These are phyloP conservation scores for Tinea semifulvella DNA, from an alignment of 2,888 invertebrate species.

Conservation along the genomic window DNA sequence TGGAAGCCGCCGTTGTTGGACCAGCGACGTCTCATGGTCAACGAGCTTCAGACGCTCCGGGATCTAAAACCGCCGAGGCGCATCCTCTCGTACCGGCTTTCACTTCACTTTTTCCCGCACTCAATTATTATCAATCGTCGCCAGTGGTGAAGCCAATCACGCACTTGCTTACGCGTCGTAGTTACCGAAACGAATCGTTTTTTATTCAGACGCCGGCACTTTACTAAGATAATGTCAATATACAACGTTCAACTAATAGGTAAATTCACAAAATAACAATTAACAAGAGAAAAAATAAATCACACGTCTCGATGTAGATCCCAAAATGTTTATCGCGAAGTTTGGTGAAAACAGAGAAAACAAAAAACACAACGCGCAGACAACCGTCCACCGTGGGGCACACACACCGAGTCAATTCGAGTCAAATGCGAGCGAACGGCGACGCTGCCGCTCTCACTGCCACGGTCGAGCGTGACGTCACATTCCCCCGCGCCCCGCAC, in stretches of 20 bases:
- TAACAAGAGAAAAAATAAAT: not conserved
- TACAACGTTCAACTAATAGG: not conserved
- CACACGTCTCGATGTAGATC: conserved; percentile 1
- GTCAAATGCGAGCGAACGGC: conserved; percentile 18
- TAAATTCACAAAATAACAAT: conserved; percentile 2
- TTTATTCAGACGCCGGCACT: not conserved
- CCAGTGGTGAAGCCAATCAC: conserved; percentile 20
- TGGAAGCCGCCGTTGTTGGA: conserved; percentile 77
- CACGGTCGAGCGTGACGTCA: conserved; percentile 66
- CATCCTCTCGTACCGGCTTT: conserved; percentile 58
- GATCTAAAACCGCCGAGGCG: conserved; percentile 44
- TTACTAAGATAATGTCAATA: not conserved
- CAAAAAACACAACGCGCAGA: conserved; percentile 33
- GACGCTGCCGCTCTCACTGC: conserved; percentile 57
- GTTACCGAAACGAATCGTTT: conserved; percentile 41
- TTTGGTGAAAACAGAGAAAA: conserved; percentile 28
- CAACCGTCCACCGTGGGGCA: conserved; percentile 61
- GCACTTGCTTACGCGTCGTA: conserved; percentile 29
- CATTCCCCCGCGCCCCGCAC: conserved; percentile 31
- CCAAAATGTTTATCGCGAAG: conserved; percentile 5
- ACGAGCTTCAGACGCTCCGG: conserved; percentile 54
- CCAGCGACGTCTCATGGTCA: conserved; percentile 81
- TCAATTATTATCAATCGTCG: conserved; percentile 25
- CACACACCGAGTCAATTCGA: conserved; percentile 44
- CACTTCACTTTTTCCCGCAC: conserved; percentile 62